Base-by-base conservation (phyloP, 1,140 invertebrate species). In the Leptonema lineaticorne region DNA sequence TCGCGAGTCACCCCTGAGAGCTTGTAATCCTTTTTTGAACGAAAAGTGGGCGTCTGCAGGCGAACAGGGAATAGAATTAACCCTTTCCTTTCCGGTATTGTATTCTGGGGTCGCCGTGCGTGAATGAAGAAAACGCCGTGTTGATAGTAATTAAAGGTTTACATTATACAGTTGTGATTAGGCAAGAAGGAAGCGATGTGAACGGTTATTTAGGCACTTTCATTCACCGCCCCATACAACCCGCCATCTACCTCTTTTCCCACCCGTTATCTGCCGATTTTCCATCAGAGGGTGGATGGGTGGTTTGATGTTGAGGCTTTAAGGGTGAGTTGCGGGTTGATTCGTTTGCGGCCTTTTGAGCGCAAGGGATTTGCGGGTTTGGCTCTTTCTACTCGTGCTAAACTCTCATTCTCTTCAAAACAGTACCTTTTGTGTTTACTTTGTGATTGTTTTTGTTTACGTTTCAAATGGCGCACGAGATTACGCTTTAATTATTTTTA, bases 71-170 rank as follows among this genome's bases (percentile, higher is more conserved):
- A 71, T 64, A 70, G 71, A 69, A 66, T 74, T 67, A 69, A 72
- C 73, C 70, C 68, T 73, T 67, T 63, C 71, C 69, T 69, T 67
- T 76, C 75, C 77, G 78, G 81, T 80, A 79, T n/a, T n/a, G n/a
- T n/a, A n/a, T 41, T 9, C 80, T 79, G 79, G 78, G 78, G 79
- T 48, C 69, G 37, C 59, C 59, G 63, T 68, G 64, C 59, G 66
- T 68, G 70, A 65, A 69, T 59, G 71, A 69, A 72, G 77, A 82
- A n/a, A 80, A 82, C 80, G 78, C 80, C 77, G 79, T 81, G 79
- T 81, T 82, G 80, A 81, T 81, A 81, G 81, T 81, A 81, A 82
- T 82, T 81, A 81, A 80, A 81, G 81, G 80, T 80, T 81, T 76
- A 73, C 74, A 77, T 78, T 76, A 72, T 72, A 69, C 68, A 72